These are phyloP conservation scores for Cladorhizidae sp. DNA, from an alignment of 37 sponge, comb jelly and placozoan genomes.

Conservation along the genomic window DNA sequence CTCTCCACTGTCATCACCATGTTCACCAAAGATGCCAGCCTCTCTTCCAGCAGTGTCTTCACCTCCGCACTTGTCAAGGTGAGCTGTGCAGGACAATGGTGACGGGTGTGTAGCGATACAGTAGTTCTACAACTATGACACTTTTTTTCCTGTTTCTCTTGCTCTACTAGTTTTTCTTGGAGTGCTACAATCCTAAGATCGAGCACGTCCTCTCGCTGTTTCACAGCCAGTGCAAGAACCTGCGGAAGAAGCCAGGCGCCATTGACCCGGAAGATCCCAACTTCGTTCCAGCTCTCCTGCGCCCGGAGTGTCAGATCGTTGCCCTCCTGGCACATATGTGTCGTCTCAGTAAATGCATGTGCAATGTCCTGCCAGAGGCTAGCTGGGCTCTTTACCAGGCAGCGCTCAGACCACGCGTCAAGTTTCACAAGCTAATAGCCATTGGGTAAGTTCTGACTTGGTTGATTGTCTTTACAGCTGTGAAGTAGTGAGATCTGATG, in stretches of 20 bases:
- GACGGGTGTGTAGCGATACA: not conserved
- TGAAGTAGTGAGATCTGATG: too few species aligned
- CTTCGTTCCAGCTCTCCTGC: conserved; percentile 59
- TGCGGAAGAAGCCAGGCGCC: not conserved
- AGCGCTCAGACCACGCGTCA: conserved; percentile 17
- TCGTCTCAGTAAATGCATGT: not conserved
- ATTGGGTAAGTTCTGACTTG: conserved; percentile 32
- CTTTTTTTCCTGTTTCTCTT: not conserved
- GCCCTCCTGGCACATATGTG: conserved; percentile 47
- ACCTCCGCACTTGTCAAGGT: conserved; percentile 12
- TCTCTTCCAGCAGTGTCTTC: not conserved
- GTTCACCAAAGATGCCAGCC: conserved; percentile 16
- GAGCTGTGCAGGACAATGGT: conserved; percentile 1
- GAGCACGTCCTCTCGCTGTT: conserved; percentile 29
- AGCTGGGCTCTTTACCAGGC: conserved; percentile 33
- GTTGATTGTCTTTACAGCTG: too few species aligned
- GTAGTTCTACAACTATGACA: not conserved
- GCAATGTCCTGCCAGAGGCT: conserved; percentile 19
- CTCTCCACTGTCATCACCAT: conserved; percentile 32
- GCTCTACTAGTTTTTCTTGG: conserved; percentile 36
- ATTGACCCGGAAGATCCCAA: conserved; percentile 10
- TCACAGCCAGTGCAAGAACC: conserved; percentile 2
- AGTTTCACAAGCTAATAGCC: conserved; percentile 42
- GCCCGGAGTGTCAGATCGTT: conserved; percentile 55
- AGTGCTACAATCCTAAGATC: conserved; percentile 38